These are phyloP conservation scores for Macrosiphum euphorbiae DNA, from an alignment of 2,888 invertebrate genomes.

Conservation along the genomic window DNA sequence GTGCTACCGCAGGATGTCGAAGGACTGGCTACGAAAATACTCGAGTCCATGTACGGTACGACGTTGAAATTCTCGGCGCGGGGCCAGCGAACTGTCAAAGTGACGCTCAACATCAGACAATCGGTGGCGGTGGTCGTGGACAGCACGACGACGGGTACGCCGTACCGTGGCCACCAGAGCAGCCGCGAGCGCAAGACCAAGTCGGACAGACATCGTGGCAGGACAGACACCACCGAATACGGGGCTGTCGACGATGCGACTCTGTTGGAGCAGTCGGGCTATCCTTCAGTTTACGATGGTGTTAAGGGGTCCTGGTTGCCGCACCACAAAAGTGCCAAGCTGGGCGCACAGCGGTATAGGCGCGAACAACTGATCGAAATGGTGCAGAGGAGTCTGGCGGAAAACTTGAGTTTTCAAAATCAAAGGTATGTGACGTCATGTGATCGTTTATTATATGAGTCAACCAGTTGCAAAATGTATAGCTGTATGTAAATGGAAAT, in stretches of 20 bases:
- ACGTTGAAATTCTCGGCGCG: conserved; percentile 34
- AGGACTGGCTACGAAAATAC: conserved; percentile 58
- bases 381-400: conserved; percentile 54
- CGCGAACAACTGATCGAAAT: conserved; percentile 52
- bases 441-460: not conserved
- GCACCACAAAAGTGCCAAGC: not conserved
- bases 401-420: conserved; percentile 63
- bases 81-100: conserved; percentile 42
- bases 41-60: conserved; percentile 60
- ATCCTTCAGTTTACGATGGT: not conserved
- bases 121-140: conserved; percentile 7
- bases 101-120: conserved; percentile 52
- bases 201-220: not conserved
- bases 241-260: not conserved
- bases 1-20: conserved; percentile 38
- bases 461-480: not conserved
- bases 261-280: not conserved
- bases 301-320: not conserved
- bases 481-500: not conserved
- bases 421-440: not conserved
- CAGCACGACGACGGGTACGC: not conserved
- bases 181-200: conserved; percentile 11
- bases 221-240: not conserved
- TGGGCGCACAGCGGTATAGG: conserved; percentile 37
- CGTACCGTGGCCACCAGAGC: not conserved